These are phyloP conservation scores for Eidolon helvum DNA, from an alignment of 2,113 vertebrate genomes.

Conservation along the genomic window DNA sequence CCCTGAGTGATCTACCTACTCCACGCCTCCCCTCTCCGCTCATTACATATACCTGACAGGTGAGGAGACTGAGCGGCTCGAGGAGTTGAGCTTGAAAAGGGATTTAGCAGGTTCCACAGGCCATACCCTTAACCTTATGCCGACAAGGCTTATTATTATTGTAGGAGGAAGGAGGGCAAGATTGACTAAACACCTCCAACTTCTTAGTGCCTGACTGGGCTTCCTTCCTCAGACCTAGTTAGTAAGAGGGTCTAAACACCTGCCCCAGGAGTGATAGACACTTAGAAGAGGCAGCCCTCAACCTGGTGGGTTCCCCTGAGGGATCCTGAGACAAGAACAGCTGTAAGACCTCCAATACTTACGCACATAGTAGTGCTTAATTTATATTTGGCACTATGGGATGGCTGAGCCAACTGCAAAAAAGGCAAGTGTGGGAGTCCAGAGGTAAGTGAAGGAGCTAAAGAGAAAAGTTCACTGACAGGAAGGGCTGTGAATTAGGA, in stretches of 20 bases:
- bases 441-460: neutral
- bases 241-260: neutral
- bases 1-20: neutral
- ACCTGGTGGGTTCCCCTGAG: neutral
- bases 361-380: neutral
- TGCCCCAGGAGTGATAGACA: too few relatives aligned
- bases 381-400: neutral
- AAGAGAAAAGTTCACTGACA: neutral
- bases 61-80: neutral
- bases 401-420: neutral
- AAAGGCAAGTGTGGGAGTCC: neutral
- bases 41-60: neutral
- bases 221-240: neutral
- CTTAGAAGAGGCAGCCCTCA: neutral
- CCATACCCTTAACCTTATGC: neutral
- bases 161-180: neutral
- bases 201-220: neutral
- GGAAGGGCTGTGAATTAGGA: neutral
- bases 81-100: neutral
- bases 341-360: neutral
- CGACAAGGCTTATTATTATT: neutral
- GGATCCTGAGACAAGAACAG: neutral
- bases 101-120: neutral
- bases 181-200: neutral
- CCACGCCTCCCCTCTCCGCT: neutral